phyloP scores from a whole-genome alignment of 37 sponge, comb jelly and placozoan genomes.

The Ianthella basta region DNA sequence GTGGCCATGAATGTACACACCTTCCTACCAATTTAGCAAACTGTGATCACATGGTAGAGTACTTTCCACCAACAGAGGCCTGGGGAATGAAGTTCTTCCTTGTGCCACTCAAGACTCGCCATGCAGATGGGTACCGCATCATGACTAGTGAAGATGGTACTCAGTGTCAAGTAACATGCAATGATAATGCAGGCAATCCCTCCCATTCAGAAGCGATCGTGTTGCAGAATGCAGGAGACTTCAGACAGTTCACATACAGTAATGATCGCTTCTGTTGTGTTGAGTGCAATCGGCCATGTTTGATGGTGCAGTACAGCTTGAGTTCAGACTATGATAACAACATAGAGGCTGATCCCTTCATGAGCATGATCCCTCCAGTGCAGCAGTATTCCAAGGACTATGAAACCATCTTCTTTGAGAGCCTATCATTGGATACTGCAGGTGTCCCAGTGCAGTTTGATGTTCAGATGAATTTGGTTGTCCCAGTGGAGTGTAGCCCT shows the following conservation, averaged over 20 bases:
- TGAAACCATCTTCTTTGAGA: not conserved
- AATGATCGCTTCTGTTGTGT: constrained; percentile 24
- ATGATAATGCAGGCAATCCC: not conserved
- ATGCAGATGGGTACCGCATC: constrained; percentile 48
- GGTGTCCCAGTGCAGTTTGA: not conserved
- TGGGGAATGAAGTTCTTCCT: constrained; percentile 45
- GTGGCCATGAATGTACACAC: constrained; percentile 47
- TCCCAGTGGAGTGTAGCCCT: constrained; percentile 2
- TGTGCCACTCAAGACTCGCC: constrained; percentile 17
- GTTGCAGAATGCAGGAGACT: not conserved
- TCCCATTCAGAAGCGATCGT: not conserved
- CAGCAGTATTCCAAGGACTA: constrained; percentile 2
- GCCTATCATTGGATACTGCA: not conserved
- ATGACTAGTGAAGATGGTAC: constrained; percentile 31
- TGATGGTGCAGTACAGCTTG: constrained; percentile 47
- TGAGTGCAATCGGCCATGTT: constrained; percentile 35
- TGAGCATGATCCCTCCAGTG: constrained; percentile 9
- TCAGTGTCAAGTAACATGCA: constrained; percentile 35
- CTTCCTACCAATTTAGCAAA: constrained; percentile 28
- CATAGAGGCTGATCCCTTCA: constrained; percentile 7
- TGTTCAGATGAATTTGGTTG: not conserved
- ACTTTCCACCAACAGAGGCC: constrained; percentile 41
- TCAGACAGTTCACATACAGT: not conserved
- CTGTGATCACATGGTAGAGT: constrained; percentile 69
- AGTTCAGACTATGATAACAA: constrained; percentile 48